Percentiles rank a stretch among this genome's conserved stretches.
Evolutionary conservation across 2,888 invertebrate species (phyloP).

Genomic region (Sinopyrophorus schimmeli): DNA sequence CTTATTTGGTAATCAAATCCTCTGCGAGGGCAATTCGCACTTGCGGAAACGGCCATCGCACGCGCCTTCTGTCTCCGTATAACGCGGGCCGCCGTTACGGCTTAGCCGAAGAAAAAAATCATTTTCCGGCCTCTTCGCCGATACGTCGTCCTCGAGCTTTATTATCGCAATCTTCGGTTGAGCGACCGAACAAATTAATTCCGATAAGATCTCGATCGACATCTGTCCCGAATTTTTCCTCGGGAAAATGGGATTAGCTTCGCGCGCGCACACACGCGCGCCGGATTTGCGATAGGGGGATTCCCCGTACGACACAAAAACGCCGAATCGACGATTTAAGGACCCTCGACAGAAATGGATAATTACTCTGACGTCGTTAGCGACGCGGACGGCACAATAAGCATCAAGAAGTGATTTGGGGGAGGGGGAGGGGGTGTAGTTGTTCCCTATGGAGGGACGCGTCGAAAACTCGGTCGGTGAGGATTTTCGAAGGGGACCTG

Average conservation of each 20-base stretch:
- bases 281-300: conserved; percentile 33
- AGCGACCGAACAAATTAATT: conserved; percentile 32
- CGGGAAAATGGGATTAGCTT: conserved; percentile 32
- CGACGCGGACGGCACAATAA: conserved; percentile 25
- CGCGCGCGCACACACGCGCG: too few relatives aligned
- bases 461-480: conserved; percentile 15
- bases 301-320: conserved; percentile 19
- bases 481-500: conserved; percentile 31
- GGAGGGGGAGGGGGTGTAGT: too few relatives aligned
- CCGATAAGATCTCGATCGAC: conserved; percentile 32
- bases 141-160: conserved; percentile 11
- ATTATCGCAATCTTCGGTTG: conserved; percentile 28
- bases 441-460: too few relatives aligned
- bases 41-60: conserved; percentile 26
- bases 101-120: conserved; percentile 16
- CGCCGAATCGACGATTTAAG: conserved; percentile 30
- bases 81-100: conserved; percentile 7
- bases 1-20: conserved; percentile 30
- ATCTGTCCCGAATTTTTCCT: conserved; percentile 34
- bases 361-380: conserved; percentile 31
- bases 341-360: conserved; percentile 27
- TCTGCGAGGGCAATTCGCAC: conserved; percentile 21
- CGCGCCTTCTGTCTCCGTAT: conserved; percentile 17
- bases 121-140: conserved; percentile 15
- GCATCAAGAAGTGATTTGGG: conserved; percentile 26